Percentiles rank a stretch among this genome's conserved stretches.
phyloP scores from a whole-genome alignment of 1,140 invertebrate species.

The Megalopta genalis region DNA sequence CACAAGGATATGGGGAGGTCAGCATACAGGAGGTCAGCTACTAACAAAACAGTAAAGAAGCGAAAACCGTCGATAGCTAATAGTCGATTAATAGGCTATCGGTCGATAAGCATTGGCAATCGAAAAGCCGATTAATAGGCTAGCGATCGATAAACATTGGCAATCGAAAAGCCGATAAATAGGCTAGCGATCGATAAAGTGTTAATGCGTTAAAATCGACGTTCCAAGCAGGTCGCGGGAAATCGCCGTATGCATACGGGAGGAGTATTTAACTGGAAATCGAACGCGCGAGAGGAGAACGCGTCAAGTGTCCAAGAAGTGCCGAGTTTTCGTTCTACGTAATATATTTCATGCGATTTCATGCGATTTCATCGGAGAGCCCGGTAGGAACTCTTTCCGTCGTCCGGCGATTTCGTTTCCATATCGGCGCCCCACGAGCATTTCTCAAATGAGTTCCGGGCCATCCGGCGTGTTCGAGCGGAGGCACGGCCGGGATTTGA shows the following conservation, averaged over 20 bases:
- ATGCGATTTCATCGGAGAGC: too few species aligned
- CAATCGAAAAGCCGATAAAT: too few species aligned
- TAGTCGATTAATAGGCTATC: too few species aligned
- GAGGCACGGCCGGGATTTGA: slow-evolving; percentile 59
- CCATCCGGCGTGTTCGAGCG: slow-evolving; percentile 51
- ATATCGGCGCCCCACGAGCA: background rate
- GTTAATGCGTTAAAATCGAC: slow-evolving; percentile 20
- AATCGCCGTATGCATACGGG: slow-evolving; percentile 4
- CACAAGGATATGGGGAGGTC: too few species aligned
- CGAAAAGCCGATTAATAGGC: too few species aligned
- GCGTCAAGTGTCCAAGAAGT: slow-evolving; percentile 1
- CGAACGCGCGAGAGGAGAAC: background rate
- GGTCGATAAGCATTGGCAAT: too few species aligned
- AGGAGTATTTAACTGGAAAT: background rate
- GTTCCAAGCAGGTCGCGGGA: background rate
- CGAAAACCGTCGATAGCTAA: too few species aligned
- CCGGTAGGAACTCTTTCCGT: slow-evolving; percentile 20
- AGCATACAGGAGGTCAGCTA: too few species aligned
- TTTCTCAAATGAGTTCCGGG: slow-evolving; percentile 62
- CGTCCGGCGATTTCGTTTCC: slow-evolving; percentile 29
- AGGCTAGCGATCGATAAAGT: too few species aligned
- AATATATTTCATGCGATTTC: slow-evolving; percentile 22
- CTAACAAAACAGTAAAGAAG: too few species aligned
- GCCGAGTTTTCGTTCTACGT: slow-evolving; percentile 6
- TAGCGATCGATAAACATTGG: too few species aligned